Percentiles rank a stretch among this genome's conserved stretches.
phyloP scores from a whole-genome alignment of 53 echinoderm and acorn worm genomes.

The Patiria pectinifera region DNA sequence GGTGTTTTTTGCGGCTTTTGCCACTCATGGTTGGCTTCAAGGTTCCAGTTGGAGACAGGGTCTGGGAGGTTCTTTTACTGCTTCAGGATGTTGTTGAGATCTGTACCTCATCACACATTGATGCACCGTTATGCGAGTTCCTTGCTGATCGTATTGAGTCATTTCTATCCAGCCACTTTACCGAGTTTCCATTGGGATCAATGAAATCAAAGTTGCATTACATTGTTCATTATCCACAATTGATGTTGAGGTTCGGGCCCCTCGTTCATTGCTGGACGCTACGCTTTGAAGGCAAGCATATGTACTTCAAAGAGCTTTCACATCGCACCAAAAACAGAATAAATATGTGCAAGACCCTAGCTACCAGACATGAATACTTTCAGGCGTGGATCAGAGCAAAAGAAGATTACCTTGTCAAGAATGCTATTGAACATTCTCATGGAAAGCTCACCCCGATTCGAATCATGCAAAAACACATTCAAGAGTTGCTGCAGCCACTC shows the following conservation, averaged over 20 bases:
- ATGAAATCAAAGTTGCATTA: slow-evolving; percentile 23
- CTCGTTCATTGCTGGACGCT: slow-evolving; percentile 64
- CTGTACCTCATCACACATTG: neutral
- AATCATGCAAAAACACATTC: slow-evolving; percentile 6
- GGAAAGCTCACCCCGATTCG: slow-evolving; percentile 37
- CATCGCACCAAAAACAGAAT: slow-evolving; percentile 59
- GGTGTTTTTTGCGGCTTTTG: slow-evolving; percentile 57
- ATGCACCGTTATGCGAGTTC: slow-evolving; percentile 2
- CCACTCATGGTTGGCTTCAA: slow-evolving; percentile 47
- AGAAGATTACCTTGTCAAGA: neutral
- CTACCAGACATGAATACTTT: slow-evolving; percentile 54
- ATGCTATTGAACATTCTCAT: slow-evolving; percentile 21
- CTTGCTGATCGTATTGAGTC: slow-evolving; percentile 38
- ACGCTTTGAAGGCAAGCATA: slow-evolving; percentile 64
- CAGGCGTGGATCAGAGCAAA: slow-evolving; percentile 52
- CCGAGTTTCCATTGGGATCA: slow-evolving; percentile 20
- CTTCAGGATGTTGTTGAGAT: slow-evolving; percentile 45
- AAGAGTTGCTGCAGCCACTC: slow-evolving; percentile 20
- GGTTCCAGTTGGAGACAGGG: slow-evolving; percentile 18
- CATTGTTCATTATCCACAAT: slow-evolving; percentile 43
- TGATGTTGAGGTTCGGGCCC: slow-evolving; percentile 42
- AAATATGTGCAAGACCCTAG: slow-evolving; percentile 63
- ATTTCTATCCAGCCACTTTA: neutral
- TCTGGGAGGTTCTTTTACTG: slow-evolving; percentile 29
- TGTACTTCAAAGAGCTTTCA: slow-evolving; percentile 64